phyloP scores from a whole-genome alignment of 2,113 vertebrate species.

The Mystacornis crossleyi region DNA sequence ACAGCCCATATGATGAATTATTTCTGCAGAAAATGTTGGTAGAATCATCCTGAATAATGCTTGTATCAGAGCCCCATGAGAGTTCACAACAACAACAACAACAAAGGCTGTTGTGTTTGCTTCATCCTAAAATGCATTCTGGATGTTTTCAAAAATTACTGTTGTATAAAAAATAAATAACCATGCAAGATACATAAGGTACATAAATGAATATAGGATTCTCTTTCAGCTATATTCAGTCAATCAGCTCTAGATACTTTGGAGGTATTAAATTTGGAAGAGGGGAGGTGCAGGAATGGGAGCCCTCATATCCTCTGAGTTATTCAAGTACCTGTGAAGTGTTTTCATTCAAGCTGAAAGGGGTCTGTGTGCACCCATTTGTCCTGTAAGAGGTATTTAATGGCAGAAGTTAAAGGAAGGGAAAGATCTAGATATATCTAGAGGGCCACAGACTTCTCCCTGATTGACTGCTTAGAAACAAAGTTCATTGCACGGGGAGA shows the following conservation, averaged over 20 bases:
- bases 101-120: fast-evolving
- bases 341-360: neutral
- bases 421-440: neutral
- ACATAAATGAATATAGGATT: neutral
- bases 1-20: neutral
- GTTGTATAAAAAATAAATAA: neutral
- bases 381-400: neutral
- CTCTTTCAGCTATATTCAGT: neutral
- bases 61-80: neutral
- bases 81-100: neutral
- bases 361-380: neutral
- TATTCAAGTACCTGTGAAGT: neutral
- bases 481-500: neutral
- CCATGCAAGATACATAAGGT: neutral
- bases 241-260: neutral
- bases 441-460: neutral
- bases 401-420: neutral
- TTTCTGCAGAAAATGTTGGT: neutral
- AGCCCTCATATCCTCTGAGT: neutral
- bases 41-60: neutral
- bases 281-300: neutral
- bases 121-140: neutral
- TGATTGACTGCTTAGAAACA: neutral
- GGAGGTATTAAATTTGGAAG: neutral
- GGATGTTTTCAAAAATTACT: neutral